Evolutionary conservation across 1,140 invertebrate species (phyloP), one percentile per base, ranked within the genome.

Genomic region (Elysia chlorotica): DNA sequence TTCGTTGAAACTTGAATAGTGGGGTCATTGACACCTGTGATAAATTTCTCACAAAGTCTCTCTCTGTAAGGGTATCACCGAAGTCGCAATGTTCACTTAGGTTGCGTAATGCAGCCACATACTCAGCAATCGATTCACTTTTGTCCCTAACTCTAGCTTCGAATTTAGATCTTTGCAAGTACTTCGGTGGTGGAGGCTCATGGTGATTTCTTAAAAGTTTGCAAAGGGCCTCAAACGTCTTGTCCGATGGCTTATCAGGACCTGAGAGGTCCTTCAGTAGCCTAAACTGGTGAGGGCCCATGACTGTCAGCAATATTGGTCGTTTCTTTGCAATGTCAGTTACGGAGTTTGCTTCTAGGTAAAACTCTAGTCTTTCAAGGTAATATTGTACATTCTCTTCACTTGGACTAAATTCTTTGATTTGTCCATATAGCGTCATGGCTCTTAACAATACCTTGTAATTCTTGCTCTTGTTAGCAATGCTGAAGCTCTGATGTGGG

Each of bases 1-100:
- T 36, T 53, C 71, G 23, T 35, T 79, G 73, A 41, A 79, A 75
- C n/a, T 35, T 79, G 73, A 41, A 79, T 76, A 31, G n/a, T 54
- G 23, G 74, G 63, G 10, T 73, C 66, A 10, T 69, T 70, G 14
- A 79, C 68, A 10, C 76, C 76, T 54, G 56, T 62, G 10, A 79
- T 76, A 1, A 79, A 63, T 23, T 71, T 54, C 33, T 79, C 78
- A 48, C 76, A 25, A 4, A 79, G 54, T 57, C 62, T 68, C 6
- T 62, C 57, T 33, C n/a, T n/a, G 77, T 56, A 14, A 79, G 61
- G 1, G 59, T 72, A 23, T 33, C 63, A n/a, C 54, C 35, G 59
- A 67, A 79, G 19, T 78, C 59, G 62, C 76, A 79, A 59, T 76
- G 59, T 71, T 76, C 68, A 21, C 62, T 33, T 19, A 78, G 4